These are phyloP conservation scores for Calycopis cecrops DNA, from an alignment of 1,140 invertebrate species.

Conservation along the genomic window DNA sequence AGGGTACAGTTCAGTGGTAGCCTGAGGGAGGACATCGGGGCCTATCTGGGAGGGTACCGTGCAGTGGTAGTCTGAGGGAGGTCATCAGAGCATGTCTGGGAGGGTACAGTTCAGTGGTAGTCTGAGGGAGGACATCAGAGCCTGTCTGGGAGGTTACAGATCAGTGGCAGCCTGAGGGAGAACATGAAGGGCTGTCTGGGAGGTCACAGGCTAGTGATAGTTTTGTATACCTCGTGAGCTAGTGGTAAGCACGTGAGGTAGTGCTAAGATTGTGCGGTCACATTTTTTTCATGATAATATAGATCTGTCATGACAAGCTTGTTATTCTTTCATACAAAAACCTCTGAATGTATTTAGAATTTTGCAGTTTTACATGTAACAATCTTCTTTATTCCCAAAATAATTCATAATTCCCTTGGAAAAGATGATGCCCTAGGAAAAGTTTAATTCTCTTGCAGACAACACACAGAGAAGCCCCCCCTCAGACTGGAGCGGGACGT, in stretches of 20 bases:
- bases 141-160: neutral
- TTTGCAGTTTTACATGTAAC: too few relatives aligned
- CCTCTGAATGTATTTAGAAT: too few relatives aligned
- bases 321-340: too few relatives aligned
- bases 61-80: slow-evolving; percentile 54
- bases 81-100: slow-evolving; percentile 59
- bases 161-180: slow-evolving; percentile 50
- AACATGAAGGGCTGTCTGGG: slow-evolving; percentile 34
- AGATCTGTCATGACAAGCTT: too few relatives aligned
- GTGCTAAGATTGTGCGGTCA: too few relatives aligned
- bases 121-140: slow-evolving; percentile 53
- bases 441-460: slow-evolving; percentile 10
- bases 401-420: too few relatives aligned
- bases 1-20: slow-evolving; percentile 53
- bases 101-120: slow-evolving; percentile 53
- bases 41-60: slow-evolving; percentile 55
- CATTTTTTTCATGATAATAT: too few relatives aligned
- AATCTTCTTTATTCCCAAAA: too few relatives aligned
- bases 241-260: too few relatives aligned
- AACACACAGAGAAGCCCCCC: slow-evolving; percentile 22
- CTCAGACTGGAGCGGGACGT: slow-evolving; percentile 62
- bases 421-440: too few relatives aligned
- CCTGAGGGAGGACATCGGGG: slow-evolving; percentile 58
- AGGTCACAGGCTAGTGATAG: slow-evolving; percentile 29
- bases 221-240: neutral